A percentile compares a stretch with the other conserved stretches of the same genome.
Conservation (phyloP, 53 echinoderm and acorn worm species). For the Temnopleurus reevesii region DNA sequence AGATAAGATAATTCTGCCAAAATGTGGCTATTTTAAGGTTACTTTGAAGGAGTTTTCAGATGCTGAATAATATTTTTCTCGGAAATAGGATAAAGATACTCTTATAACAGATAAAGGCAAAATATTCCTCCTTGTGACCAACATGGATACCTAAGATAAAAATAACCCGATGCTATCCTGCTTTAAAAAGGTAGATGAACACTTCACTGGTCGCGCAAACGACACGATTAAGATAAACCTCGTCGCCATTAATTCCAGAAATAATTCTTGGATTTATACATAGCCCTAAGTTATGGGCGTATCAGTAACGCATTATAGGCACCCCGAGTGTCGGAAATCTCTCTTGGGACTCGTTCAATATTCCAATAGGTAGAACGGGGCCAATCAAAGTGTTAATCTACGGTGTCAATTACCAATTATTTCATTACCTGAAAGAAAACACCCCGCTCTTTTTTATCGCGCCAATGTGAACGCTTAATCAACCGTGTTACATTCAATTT, state of each 20-base stretch:
- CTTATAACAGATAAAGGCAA: no score
- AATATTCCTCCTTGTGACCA: no score
- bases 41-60: no score
- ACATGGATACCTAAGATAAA: no score
- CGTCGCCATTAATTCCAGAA: not conserved
- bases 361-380: not conserved
- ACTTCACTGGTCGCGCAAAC: not conserved
- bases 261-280: not conserved
- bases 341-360: not conserved
- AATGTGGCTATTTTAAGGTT: no score
- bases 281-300: conserved; percentile 9
- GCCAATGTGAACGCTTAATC: not conserved
- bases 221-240: not conserved
- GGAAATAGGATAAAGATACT: no score
- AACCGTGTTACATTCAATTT: conserved; percentile 6
- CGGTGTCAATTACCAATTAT: conserved; percentile 10
- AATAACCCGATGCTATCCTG: no score
- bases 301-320: not conserved
- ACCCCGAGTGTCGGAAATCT: not conserved
- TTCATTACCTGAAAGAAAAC: not conserved
- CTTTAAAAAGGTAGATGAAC: not conserved
- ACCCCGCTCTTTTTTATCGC: not conserved
- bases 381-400: not conserved
- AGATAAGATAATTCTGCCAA: no score
- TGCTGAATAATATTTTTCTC: no score